phyloP scores from a whole-genome alignment of 2,888 invertebrate genomes.

The Aleiodes leptofemur region DNA sequence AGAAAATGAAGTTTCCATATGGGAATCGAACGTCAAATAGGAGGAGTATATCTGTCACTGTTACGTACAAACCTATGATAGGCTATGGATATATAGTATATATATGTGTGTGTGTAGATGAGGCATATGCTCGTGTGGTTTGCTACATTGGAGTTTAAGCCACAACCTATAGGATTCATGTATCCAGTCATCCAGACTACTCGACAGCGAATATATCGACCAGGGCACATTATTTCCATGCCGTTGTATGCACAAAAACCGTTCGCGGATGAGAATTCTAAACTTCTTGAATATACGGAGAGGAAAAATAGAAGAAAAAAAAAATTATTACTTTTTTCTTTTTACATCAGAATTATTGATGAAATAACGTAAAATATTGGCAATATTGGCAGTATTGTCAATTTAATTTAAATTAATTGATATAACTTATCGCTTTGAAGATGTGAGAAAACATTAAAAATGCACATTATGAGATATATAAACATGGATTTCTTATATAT shows the following conservation, averaged over 20 bases:
- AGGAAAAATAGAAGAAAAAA: too few relatives aligned
- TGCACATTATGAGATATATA: too few relatives aligned
- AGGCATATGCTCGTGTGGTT: not conserved
- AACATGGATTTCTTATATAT: too few relatives aligned
- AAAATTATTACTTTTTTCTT: too few relatives aligned
- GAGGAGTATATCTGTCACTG: conserved; percentile 22
- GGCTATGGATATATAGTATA: conserved; percentile 1
- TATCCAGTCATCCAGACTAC: conserved; percentile 23
- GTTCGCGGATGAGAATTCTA: not conserved
- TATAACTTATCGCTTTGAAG: too few relatives aligned
- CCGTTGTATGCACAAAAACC: conserved; percentile 22
- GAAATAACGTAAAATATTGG: too few relatives aligned
- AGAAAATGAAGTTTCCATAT: conserved; percentile 16
- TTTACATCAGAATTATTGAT: too few relatives aligned
- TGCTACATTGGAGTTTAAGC: not conserved
- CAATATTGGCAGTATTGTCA: too few relatives aligned
- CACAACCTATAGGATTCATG: conserved; percentile 17
- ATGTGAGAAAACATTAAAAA: too few relatives aligned
- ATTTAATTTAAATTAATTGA: too few relatives aligned
- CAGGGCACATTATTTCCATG: conserved; percentile 38
- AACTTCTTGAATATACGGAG: too few relatives aligned
- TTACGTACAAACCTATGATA: conserved; percentile 17
- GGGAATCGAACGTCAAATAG: conserved; percentile 32
- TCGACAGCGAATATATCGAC: conserved; percentile 34
- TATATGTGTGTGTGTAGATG: not conserved